A percentile compares a stretch with the other conserved stretches of the same genome.
Conservation (phyloP, 2,888 invertebrate genomes). For the Tiliacea citrago region DNA sequence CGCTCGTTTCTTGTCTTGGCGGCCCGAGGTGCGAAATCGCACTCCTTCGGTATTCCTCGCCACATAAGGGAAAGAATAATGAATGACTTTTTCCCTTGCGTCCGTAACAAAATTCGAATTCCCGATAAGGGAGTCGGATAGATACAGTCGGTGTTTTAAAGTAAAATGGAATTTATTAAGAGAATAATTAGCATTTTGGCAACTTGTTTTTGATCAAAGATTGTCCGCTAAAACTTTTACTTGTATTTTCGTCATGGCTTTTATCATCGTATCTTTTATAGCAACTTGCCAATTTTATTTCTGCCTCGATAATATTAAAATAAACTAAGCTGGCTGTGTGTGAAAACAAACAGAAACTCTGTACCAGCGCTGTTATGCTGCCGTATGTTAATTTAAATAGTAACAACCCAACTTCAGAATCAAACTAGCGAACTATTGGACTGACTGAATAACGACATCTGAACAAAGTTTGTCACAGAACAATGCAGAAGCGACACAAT, state of each 20-base stretch:
- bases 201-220: conserved; percentile 26
- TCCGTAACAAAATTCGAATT: conserved; percentile 51
- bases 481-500: conserved; percentile 78
- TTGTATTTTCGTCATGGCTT: background rate
- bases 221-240: background rate
- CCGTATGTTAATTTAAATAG: conserved; percentile 38
- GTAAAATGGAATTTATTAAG: conserved; percentile 45
- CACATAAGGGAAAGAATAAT: conserved; percentile 59
- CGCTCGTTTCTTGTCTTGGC: conserved; percentile 28
- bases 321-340: too few species aligned
- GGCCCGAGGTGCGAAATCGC: conserved; percentile 45
- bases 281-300: background rate
- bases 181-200: conserved; percentile 10
- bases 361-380: background rate
- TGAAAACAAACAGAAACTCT: conserved; percentile 1
- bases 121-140: conserved; percentile 54
- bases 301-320: too few species aligned
- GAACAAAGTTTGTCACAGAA: conserved; percentile 71
- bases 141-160: conserved; percentile 34
- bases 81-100: conserved; percentile 57
- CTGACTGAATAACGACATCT: conserved; percentile 57
- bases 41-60: conserved; percentile 31
- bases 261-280: background rate
- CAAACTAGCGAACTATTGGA: conserved; percentile 57
- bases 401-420: conserved; percentile 32